Evolutionary conservation across 2,888 invertebrate genomes (phyloP).

Genomic region (Oxyteleia sp.): DNA sequence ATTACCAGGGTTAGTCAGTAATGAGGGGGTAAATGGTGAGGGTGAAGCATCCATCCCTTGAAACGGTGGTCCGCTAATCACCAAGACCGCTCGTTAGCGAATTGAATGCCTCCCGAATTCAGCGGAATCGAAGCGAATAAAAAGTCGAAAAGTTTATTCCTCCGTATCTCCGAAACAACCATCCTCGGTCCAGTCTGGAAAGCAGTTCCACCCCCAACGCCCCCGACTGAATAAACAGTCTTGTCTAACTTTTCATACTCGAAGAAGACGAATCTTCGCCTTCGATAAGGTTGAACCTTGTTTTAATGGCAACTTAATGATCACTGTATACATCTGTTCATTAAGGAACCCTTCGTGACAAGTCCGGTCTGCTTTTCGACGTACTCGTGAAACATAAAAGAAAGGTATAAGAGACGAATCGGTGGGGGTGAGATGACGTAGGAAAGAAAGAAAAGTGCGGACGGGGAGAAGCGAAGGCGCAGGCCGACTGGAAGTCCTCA

Average conservation of each 20-base stretch:
- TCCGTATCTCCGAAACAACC: constrained; percentile 14
- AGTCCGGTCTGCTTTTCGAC: constrained; percentile 78
- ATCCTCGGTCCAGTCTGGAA: not conserved
- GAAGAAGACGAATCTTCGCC: constrained; percentile 6
- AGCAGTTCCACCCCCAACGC: no score
- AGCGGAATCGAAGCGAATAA: constrained; percentile 75
- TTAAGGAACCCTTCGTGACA: constrained; percentile 83
- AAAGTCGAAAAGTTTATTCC: constrained; percentile 74
- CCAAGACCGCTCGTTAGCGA: constrained; percentile 84
- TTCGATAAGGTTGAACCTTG: constrained; percentile 1
- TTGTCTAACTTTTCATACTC: constrained; percentile 8
- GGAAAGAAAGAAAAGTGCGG: constrained; percentile 72
- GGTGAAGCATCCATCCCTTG: constrained; percentile 81
- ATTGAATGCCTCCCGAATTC: constrained; percentile 80
- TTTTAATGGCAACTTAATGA: constrained; percentile 78
- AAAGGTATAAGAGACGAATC: constrained; percentile 67
- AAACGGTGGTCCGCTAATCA: constrained; percentile 82
- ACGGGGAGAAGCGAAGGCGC: constrained; percentile 69
- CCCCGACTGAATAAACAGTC: no score
- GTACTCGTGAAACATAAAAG: constrained; percentile 73
- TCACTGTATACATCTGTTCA: constrained; percentile 82
- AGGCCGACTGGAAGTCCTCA: constrained; percentile 73
- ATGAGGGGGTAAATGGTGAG: constrained; percentile 83
- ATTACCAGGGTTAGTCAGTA: constrained; percentile 81
- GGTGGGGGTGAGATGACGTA: constrained; percentile 71